Base-by-base conservation (phyloP, 2,888 invertebrate species). In the Catocala nupta region DNA sequence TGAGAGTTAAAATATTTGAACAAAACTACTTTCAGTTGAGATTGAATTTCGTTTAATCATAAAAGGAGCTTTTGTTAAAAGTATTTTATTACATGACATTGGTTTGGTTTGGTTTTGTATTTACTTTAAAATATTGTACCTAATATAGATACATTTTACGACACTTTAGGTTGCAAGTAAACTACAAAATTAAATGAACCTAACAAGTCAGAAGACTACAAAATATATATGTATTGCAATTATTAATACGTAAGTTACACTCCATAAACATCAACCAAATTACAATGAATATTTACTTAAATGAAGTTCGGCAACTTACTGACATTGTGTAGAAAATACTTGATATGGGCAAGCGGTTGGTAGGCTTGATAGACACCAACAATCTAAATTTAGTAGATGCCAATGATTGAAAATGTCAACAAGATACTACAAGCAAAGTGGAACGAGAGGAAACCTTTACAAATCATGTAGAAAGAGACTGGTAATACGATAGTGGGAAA, bases 401-500 rank as follows among this genome's bases (percentile, higher is more conserved):
- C 67, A 77, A 78, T 85, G 84, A 87, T 86, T 84, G 84, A 82
- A 84, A 86, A 83, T 76, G 83, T 85, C 85, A 83, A 82, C 78
- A 65, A 73, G 84, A 86, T 83, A 88, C 83, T 82, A 84, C 86
- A 86, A 82, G 77, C 81, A 82, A 84, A 88, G 82, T 86, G 76
- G 87, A 81, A 80, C 86, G 80, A 79, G 81, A 84, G 91, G 90
- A 91, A 90, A 79, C 87, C 90, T 88, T 87, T 92, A 91, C 87
- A 92, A 92, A 91, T 90, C 87, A 81, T 78, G 80, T 80, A 87
- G 86, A 89, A 87, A 87, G 82, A 84, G 82, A 77, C 78, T 83
- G 72, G 86, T 86, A 87, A 88, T 84, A 81, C 82, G 89, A 90
- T 91, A 90, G 88, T 88, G 80, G 73, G 75, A 79, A 80, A 80